Evolutionary conservation across 1,140 invertebrate genomes (phyloP), one percentile per base, ranked within the genome.

Genomic region (Whitmania pigra): DNA sequence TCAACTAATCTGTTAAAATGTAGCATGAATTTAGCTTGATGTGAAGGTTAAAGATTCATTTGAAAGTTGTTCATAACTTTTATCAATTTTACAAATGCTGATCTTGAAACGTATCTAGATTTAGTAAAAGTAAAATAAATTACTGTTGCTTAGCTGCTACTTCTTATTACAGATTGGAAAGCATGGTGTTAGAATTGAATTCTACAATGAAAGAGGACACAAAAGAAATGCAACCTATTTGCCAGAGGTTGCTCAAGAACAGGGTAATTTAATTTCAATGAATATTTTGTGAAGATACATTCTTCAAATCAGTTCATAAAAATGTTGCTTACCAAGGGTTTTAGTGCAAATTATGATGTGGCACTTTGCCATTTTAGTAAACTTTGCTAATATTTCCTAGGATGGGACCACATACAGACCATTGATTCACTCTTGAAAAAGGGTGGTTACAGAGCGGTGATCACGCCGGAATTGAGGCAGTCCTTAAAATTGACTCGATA

Each of bases 121-220:
- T 22, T 15, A 68, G 6, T 31, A 25, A 71, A 4, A 63, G 6
- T 49, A 49, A 11, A 49, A 9, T 72, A 20, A 2, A 73, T 20
- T n/a, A 9, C 1, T 49, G 11, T 49, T 49, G 15, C 31, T 49
- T 49, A 49, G 9, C 11, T 49, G 13, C 31, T 36, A 3, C 15
- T 36, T 20, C 55, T 67, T 74, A 57, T 77, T 74, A 15, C 66
- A 85, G 84, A 83, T 99, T 71, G 96, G 96, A 22, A 87, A 90
- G 54, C 96, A 99, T 84, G 96, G 96, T 36, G 98, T 99, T 77
- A 87, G 95, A 67, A 99, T 99, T 76, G 94, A 99, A 85, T 99
- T 98, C 79, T 83, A 89, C 72, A 95, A 92, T 82, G 95, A 98
- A 78, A 91, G 93, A 78, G 95, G 95, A 73, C 89, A 89, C 75